A percentile compares a stretch with the other conserved stretches of the same genome.
Conservation (phyloP, 2,888 invertebrate species). For the Lordiphosa fenestrarum region DNA sequence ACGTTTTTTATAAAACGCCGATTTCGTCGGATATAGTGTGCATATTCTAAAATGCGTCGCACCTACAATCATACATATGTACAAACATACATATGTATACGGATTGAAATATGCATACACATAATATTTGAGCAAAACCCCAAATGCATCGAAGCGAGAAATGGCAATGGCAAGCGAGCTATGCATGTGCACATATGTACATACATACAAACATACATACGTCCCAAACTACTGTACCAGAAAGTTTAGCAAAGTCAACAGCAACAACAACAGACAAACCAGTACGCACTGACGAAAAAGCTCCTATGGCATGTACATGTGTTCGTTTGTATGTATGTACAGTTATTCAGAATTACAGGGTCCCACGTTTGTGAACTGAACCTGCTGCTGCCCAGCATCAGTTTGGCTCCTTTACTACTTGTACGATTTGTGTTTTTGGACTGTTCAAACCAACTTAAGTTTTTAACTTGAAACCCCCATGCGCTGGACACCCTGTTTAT, state of each 20-base stretch:
- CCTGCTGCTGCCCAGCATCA: too few species aligned
- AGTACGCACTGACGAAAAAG: slow-evolving; percentile 37
- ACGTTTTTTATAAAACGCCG: background rate
- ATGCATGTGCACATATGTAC: slow-evolving; percentile 12
- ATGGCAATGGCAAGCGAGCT: slow-evolving; percentile 25
- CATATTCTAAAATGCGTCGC: slow-evolving; percentile 7
- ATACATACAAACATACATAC: slow-evolving; percentile 10
- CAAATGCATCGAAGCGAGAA: slow-evolving; percentile 35
- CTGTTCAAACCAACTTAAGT: background rate
- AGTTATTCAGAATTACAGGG: slow-evolving; percentile 10
- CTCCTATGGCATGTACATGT: slow-evolving; percentile 19
- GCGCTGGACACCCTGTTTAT: slow-evolving; percentile 14
- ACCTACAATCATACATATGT: slow-evolving; percentile 1
- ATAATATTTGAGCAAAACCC: slow-evolving; percentile 31
- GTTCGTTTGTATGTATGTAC: slow-evolving; percentile 9
- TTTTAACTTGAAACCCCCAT: background rate
- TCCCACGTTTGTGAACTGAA: background rate
- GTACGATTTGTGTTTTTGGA: too few species aligned
- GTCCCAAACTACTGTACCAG: slow-evolving; percentile 36
- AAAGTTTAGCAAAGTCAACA: slow-evolving; percentile 35
- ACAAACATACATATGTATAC: slow-evolving; percentile 4
- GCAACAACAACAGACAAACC: slow-evolving; percentile 22
- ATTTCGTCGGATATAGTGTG: slow-evolving; percentile 3
- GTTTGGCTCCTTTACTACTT: too few species aligned
- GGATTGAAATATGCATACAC: slow-evolving; percentile 33